These are phyloP conservation scores for Bagarius yarrelli DNA, from an alignment of 2,113 vertebrate species.

Conservation along the genomic window DNA sequence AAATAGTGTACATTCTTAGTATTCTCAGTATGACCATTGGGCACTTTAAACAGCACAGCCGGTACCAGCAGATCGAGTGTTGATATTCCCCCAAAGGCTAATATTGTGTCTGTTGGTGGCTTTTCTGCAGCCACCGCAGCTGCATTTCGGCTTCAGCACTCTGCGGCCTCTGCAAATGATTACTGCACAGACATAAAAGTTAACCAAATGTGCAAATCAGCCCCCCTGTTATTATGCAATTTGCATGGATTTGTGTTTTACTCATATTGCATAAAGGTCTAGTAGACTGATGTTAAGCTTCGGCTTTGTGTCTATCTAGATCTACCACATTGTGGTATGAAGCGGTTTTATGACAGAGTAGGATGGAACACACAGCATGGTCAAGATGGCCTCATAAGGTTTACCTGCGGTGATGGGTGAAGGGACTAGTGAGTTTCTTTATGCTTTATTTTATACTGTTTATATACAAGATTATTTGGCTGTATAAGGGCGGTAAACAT, in stretches of 20 bases:
- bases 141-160: slow-evolving; percentile 63
- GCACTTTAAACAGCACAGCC: slow-evolving; percentile 18
- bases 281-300: slow-evolving; percentile 57
- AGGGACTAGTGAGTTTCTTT: too few species aligned
- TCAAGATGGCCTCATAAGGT: not conserved
- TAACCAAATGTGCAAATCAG: slow-evolving; percentile 60
- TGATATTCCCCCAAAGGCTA: slow-evolving; percentile 55
- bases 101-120: slow-evolving; percentile 60
- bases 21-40: not conserved
- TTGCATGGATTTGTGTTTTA: slow-evolving; percentile 60
- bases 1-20: not conserved
- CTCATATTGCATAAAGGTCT: slow-evolving; percentile 64
- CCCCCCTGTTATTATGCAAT: slow-evolving; percentile 66
- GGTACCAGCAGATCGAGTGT: slow-evolving; percentile 42
- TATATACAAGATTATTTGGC: too few species aligned
- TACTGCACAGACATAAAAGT: slow-evolving; percentile 63
- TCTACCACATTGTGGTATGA: slow-evolving; percentile 44
- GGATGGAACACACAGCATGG: not conserved
- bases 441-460: too few species aligned
- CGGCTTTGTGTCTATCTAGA: slow-evolving; percentile 48
- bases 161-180: slow-evolving; percentile 61
- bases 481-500: too few species aligned
- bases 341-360: slow-evolving; percentile 17
- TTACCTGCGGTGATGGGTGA: not conserved
- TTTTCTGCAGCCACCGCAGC: slow-evolving; percentile 61